Evolutionary conservation across 2,113 vertebrate species (phyloP).

Genomic region (Diadophis punctatus): DNA sequence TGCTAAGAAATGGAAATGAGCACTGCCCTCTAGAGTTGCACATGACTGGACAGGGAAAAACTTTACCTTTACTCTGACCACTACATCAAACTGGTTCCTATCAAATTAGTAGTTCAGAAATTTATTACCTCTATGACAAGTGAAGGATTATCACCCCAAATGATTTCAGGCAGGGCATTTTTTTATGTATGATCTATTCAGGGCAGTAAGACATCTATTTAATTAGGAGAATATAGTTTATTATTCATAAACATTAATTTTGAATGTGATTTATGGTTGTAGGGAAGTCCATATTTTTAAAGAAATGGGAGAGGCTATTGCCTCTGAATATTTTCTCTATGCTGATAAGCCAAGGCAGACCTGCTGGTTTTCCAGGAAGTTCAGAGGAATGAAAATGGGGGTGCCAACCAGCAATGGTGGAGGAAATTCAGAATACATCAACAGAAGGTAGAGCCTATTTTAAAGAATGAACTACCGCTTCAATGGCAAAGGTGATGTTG

Average conservation of each 20-base stretch:
- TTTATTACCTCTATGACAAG: background rate
- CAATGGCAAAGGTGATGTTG: background rate
- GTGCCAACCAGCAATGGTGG: background rate
- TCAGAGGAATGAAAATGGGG: background rate
- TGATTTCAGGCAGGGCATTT: background rate
- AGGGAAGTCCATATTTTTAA: background rate
- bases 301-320: background rate
- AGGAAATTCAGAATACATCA: background rate
- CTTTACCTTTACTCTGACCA: background rate
- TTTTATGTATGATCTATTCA: background rate
- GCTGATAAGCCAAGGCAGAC: background rate
- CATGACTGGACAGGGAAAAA: background rate
- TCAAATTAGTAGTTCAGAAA: background rate
- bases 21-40: background rate
- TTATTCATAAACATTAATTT: background rate
- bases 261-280: background rate
- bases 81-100: background rate
- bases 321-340: background rate
- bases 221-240: background rate
- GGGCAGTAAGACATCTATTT: background rate
- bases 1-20: background rate
- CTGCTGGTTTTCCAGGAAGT: background rate
- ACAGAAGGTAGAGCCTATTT: background rate
- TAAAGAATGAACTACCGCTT: background rate
- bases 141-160: background rate